Percentiles rank a stretch among this genome's conserved stretches.
Evolutionary conservation across 2,888 invertebrate species (phyloP).

Genomic region (Aphidoletes aphidimyza): DNA sequence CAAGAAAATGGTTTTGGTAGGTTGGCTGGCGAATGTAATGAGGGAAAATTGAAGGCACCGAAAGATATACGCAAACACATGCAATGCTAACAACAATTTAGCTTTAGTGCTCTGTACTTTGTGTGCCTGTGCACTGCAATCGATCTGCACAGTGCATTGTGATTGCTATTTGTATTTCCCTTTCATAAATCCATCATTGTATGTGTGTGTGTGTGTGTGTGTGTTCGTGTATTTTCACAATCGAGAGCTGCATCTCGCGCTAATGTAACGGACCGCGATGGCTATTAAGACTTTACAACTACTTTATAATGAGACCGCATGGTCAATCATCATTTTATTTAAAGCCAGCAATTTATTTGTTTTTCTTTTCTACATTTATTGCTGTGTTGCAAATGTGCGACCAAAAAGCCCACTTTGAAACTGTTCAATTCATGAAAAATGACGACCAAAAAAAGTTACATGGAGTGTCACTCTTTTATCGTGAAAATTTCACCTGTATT

Average conservation of each 20-base stretch:
- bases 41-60: neutral
- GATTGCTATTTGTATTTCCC: slow-evolving; percentile 37
- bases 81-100: neutral
- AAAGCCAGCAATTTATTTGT: neutral
- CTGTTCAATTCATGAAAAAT: no score
- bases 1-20: neutral
- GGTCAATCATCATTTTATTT: slow-evolving; percentile 22
- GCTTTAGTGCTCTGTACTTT: no score
- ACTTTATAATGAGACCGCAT: slow-evolving; percentile 43
- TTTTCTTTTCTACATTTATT: no score
- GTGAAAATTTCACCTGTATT: no score
- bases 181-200: slow-evolving; percentile 26
- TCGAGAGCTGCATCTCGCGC: neutral
- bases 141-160: neutral
- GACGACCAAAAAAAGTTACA: no score
- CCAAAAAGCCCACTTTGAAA: no score
- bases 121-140: neutral
- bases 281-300: neutral
- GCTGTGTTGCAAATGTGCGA: neutral
- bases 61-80: neutral
- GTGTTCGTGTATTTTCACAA: neutral
- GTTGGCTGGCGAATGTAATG: no score
- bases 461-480: no score
- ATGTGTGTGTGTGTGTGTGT: no score
- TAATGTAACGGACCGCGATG: neutral